These are phyloP conservation scores for Temnothorax ravouxi DNA, from an alignment of 2,888 invertebrate species.

Conservation along the genomic window DNA sequence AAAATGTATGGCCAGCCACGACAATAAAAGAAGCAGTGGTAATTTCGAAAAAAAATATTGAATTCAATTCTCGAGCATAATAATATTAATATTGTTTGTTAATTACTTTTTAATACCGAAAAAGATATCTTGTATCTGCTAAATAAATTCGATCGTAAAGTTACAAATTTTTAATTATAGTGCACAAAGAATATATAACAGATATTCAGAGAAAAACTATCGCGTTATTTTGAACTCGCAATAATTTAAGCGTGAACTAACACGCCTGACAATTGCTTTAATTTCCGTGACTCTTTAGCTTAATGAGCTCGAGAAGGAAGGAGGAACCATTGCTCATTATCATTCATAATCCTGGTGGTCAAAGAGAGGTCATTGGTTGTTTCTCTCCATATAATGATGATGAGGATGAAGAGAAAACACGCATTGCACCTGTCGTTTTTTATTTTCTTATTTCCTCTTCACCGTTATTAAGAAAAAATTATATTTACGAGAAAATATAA, in stretches of 20 bases:
- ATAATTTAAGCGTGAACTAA: conserved; percentile 22
- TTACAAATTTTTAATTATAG: not conserved
- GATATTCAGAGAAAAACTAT: not conserved
- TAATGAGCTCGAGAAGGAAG: conserved; percentile 38
- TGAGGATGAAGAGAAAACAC: conserved; percentile 65
- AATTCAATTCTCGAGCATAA: not conserved
- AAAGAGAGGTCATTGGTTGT: conserved; percentile 49
- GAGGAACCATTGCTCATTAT: conserved; percentile 48
- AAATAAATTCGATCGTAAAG: not conserved
- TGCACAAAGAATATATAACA: not conserved
- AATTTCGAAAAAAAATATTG: not conserved
- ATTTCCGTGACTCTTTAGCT: conserved; percentile 34
- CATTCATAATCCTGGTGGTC: conserved; percentile 44
- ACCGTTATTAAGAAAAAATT: conserved; percentile 23
- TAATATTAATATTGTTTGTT: conserved; percentile 2
- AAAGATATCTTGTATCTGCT: not conserved
- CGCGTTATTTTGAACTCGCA: not conserved
- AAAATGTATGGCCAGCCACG: conserved; percentile 38
- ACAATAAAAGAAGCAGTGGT: not conserved
- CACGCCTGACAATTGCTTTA: conserved; percentile 49
- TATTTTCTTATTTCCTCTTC: conserved; percentile 8
- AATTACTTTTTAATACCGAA: not conserved
- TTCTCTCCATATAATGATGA: conserved; percentile 53
- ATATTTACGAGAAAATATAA: conserved; percentile 19
- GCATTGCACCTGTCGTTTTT: conserved; percentile 41